Percentiles rank a stretch among this genome's conserved stretches.
Conservation (phyloP, 2,888 invertebrate genomes). For the Monopis laevigella region DNA sequence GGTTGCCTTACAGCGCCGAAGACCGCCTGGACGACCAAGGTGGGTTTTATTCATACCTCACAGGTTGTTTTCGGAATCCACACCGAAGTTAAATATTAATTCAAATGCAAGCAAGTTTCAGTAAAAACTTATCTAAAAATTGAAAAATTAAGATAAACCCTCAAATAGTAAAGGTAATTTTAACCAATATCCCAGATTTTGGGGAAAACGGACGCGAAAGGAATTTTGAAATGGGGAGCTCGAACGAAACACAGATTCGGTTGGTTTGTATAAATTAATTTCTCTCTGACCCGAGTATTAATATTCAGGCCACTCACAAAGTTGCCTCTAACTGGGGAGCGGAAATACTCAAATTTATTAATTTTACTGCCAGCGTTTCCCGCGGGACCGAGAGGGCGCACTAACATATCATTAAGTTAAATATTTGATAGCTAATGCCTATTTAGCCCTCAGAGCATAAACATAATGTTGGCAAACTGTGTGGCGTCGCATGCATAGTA, state of each 20-base stretch:
- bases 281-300: constrained; percentile 55
- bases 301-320: constrained; percentile 61
- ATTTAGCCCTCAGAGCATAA: neutral
- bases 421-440: constrained; percentile 19
- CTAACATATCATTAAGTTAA: constrained; percentile 30
- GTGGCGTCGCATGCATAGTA: no score
- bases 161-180: neutral
- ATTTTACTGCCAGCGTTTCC: constrained; percentile 42
- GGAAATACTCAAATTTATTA: constrained; percentile 54
- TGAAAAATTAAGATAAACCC: neutral
- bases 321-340: constrained; percentile 51
- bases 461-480: no score
- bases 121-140: neutral
- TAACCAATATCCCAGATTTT: constrained; percentile 37
- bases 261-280: constrained; percentile 59
- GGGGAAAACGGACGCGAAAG: constrained; percentile 36
- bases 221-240: constrained; percentile 52
- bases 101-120: no score
- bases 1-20: no score
- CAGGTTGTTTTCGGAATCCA: no score
- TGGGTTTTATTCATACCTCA: no score
- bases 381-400: constrained; percentile 24
- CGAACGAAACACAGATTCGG: constrained; percentile 44
- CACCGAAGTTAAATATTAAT: no score
- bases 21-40: no score